phyloP scores from a whole-genome alignment of 2,113 vertebrate genomes.

The Antechinus stuartii region DNA sequence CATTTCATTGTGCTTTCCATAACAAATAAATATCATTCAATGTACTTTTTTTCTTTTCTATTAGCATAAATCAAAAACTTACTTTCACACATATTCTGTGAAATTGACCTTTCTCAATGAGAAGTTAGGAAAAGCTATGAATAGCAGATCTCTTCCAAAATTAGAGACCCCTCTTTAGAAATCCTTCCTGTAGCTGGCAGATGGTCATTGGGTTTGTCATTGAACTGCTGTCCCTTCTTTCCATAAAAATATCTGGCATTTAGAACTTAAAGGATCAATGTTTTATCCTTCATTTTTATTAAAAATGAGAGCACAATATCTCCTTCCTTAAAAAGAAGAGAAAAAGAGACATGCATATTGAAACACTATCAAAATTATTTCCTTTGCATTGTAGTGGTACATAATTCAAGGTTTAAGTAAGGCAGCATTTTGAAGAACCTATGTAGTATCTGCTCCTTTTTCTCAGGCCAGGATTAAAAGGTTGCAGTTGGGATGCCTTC shows the following conservation, averaged over 20 bases:
- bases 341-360: background rate
- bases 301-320: background rate
- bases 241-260: background rate
- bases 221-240: background rate
- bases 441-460: background rate
- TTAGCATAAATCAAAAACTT: background rate
- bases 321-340: background rate
- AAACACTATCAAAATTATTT: background rate
- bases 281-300: background rate
- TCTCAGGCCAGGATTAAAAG: background rate
- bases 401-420: background rate
- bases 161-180: background rate
- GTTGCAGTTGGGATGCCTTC: background rate
- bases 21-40: background rate
- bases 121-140: background rate
- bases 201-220: background rate
- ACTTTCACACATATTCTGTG: constrained; percentile 22
- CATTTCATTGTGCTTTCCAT: constrained; percentile 26
- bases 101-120: constrained; percentile 15
- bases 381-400: background rate
- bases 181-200: background rate
- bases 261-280: background rate
- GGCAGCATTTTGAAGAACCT: background rate
- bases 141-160: background rate
- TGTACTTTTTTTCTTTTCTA: background rate